phyloP scores from a whole-genome alignment of 1,140 invertebrate species.

The Lepidurus arcticus region DNA sequence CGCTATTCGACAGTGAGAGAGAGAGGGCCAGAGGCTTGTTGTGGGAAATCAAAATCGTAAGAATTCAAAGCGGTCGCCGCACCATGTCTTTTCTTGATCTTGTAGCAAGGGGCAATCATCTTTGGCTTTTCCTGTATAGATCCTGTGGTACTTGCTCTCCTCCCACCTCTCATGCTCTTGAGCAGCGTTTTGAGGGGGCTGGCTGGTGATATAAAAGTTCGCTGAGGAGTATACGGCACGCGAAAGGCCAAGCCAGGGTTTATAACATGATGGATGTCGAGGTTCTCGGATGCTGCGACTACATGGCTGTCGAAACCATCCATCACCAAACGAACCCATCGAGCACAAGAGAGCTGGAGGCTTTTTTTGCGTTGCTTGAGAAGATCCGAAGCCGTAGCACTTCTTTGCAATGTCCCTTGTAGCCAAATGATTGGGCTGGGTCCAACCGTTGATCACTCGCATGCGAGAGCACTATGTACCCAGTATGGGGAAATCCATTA shows the following conservation, averaged over 20 bases:
- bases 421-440: constrained; percentile 7
- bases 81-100: neutral
- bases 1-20: no score
- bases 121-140: neutral
- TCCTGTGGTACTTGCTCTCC: neutral
- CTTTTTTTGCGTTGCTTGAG: neutral
- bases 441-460: neutral
- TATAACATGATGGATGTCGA: constrained; percentile 14
- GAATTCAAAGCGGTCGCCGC: neutral
- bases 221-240: neutral
- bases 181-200: neutral
- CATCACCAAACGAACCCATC: neutral
- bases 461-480: neutral
- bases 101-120: neutral
- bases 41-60: no score
- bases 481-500: constrained; percentile 3
- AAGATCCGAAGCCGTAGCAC: neutral
- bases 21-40: no score
- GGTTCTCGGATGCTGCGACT: constrained; percentile 16
- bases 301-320: constrained; percentile 17
- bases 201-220: neutral
- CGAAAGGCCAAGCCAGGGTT: neutral
- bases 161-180: neutral
- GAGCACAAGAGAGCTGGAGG: neutral
- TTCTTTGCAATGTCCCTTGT: neutral